A percentile compares a stretch with the other conserved stretches of the same genome.
Evolutionary conservation across 2,797 vertebrate species (phyloP).

Genomic region (Alosa sapidissima): DNA sequence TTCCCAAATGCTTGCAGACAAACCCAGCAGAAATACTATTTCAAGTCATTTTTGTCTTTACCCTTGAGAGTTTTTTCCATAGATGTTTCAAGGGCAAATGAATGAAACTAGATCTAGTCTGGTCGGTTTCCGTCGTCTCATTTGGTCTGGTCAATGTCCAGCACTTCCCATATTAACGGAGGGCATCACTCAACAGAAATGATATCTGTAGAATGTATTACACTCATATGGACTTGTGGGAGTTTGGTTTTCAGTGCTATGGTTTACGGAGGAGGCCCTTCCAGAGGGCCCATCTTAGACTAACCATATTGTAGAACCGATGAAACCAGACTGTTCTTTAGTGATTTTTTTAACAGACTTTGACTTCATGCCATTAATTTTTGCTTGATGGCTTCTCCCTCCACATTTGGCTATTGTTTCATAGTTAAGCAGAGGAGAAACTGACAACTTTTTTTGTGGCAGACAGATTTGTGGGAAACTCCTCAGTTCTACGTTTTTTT

Average conservation of each 20-base stretch:
- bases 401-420: constrained; percentile 26
- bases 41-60: constrained; percentile 11
- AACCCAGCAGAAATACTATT: constrained; percentile 23
- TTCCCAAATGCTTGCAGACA: constrained; percentile 24
- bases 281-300: neutral
- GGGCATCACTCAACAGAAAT: constrained; percentile 21
- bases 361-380: neutral
- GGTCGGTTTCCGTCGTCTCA: constrained; percentile 30
- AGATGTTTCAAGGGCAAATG: constrained; percentile 36
- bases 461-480: constrained; percentile 34
- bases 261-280: neutral
- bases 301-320: neutral
- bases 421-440: constrained; percentile 29
- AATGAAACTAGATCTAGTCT: constrained; percentile 44
- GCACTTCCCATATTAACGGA: constrained; percentile 25
- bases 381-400: constrained; percentile 20
- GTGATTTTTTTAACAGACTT: neutral
- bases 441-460: constrained; percentile 34
- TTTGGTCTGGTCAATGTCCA: constrained; percentile 17
- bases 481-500: constrained; percentile 35
- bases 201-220: constrained; percentile 22
- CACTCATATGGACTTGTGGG: neutral
- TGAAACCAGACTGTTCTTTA: neutral
- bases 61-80: constrained; percentile 21
- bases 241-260: neutral